A percentile compares a stretch with the other conserved stretches of the same genome.
phyloP scores from a whole-genome alignment of 2,888 invertebrate genomes.

The Tetranychus truncatus region DNA sequence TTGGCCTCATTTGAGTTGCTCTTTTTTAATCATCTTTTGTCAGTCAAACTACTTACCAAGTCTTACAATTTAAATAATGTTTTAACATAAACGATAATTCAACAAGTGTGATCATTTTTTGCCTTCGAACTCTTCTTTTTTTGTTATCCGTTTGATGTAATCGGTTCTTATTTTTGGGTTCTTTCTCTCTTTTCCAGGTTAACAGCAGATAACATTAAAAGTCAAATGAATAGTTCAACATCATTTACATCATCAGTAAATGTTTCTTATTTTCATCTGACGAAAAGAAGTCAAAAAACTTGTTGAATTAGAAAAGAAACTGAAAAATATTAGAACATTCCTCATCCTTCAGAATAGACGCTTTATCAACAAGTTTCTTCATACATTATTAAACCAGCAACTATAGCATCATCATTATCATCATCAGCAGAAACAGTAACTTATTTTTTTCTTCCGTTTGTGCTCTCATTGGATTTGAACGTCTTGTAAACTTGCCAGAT shows the following conservation, averaged over 20 bases:
- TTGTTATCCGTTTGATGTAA: neutral
- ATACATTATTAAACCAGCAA: neutral
- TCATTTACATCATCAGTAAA: neutral
- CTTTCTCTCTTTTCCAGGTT: neutral
- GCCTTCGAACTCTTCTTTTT: neutral
- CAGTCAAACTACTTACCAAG: no score
- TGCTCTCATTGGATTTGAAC: neutral
- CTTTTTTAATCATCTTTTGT: neutral
- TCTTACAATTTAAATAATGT: no score
- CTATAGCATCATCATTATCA: neutral
- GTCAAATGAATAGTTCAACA: neutral
- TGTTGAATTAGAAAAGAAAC: neutral
- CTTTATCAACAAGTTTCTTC: neutral
- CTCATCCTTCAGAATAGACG: neutral
- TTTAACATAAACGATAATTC: no score
- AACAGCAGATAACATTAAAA: neutral
- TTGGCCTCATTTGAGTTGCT: neutral
- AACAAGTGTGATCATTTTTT: no score
- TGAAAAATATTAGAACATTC: neutral
- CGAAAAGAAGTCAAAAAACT: neutral
- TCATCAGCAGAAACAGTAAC: neutral
- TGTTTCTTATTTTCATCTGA: neutral
- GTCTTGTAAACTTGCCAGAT: conserved; percentile 4
- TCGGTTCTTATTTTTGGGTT: neutral
- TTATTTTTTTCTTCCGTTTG: neutral